Conservation (phyloP, 2,113 vertebrate genomes). For the Irena cyanogastra region DNA sequence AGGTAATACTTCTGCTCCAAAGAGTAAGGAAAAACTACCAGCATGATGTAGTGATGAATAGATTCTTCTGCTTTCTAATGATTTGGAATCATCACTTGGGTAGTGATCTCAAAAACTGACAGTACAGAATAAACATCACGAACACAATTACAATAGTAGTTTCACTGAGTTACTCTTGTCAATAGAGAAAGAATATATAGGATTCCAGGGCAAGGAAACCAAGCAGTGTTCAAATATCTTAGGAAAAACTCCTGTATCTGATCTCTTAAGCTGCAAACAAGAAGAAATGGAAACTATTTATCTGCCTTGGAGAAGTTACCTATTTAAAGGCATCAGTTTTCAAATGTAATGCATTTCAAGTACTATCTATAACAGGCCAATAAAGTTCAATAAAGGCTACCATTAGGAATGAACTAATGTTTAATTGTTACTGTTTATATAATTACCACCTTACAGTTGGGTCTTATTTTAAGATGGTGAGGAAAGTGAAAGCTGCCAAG, state of each 20-base stretch:
- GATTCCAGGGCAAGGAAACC: neutral
- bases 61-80: neutral
- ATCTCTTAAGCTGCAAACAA: neutral
- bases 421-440: constrained; percentile 18
- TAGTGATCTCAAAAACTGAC: neutral
- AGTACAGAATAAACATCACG: neutral
- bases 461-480: neutral
- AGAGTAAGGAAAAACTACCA: neutral
- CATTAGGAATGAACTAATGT: neutral
- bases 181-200: neutral
- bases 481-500: neutral
- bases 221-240: neutral
- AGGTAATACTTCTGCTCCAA: neutral
- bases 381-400: neutral
- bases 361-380: neutral
- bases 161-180: neutral
- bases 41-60: neutral
- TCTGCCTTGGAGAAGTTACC: neutral
- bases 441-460: neutral
- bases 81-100: neutral
- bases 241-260: neutral
- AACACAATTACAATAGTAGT: neutral
- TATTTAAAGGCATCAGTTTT: neutral
- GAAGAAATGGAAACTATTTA: neutral
- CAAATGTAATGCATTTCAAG: neutral